phyloP scores from a whole-genome alignment of 2,797 vertebrate species.

The Rhinichthys osculus region DNA sequence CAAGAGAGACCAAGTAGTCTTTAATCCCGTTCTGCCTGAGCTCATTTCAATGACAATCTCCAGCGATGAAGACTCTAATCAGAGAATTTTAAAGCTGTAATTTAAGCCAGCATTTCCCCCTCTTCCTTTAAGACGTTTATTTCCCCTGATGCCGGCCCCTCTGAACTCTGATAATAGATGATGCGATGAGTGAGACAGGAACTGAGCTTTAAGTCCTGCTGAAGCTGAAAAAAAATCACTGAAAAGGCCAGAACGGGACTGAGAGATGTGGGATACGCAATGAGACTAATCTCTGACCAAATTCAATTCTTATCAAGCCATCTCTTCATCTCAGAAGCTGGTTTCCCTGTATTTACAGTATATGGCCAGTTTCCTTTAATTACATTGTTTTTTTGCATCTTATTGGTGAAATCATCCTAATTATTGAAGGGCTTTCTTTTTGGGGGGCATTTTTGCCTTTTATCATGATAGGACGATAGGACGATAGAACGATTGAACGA shows the following conservation, averaged over 20 bases:
- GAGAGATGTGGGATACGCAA: conserved; percentile 32
- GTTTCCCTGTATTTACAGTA: conserved; percentile 28
- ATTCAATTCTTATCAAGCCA: conserved; percentile 50
- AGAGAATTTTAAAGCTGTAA: conserved; percentile 66
- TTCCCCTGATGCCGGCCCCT: conserved; percentile 62
- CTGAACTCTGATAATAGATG: conserved; percentile 61
- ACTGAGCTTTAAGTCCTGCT: conserved; percentile 54
- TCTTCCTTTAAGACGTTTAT: conserved; percentile 64
- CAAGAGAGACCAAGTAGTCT: conserved; percentile 48
- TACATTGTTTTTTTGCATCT: neutral
- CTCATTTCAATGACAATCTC: conserved; percentile 69
- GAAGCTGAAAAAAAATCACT: conserved; percentile 58
- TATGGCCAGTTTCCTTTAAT: neutral
- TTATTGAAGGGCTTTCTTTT: no score
- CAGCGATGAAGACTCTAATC: conserved; percentile 67
- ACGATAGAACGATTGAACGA: no score
- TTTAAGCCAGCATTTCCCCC: conserved; percentile 51
- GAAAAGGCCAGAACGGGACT: conserved; percentile 10
- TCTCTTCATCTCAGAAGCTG: conserved; percentile 48
- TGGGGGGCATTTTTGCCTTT: no score
- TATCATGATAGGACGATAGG: no score
- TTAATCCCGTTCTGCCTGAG: conserved; percentile 60
- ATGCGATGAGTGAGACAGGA: conserved; percentile 58
- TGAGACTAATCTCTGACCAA: conserved; percentile 51
- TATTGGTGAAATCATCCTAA: neutral